Base-by-base conservation (phyloP, 2,888 invertebrate species). In the Phalera bucephala region DNA sequence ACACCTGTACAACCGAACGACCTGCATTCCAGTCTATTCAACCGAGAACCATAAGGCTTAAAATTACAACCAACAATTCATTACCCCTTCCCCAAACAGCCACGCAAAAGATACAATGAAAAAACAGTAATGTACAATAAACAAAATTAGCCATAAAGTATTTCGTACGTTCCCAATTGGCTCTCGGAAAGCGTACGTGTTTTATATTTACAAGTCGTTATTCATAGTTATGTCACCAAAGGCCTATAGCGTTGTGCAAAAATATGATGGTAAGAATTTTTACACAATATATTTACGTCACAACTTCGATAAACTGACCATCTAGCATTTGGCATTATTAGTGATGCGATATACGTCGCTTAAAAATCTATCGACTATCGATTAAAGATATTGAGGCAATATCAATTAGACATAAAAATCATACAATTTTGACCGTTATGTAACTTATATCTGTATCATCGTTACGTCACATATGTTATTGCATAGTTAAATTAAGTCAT, bases 221-320 rank as follows among this genome's bases (percentile, higher is more conserved):
- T 57, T 67, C 62, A 65, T 61, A 37, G 42, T 60, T 64, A 58
- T 58, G 53, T 56, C 53, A 64, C 30, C 25, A 34, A 36, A 21
- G 21, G 7, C 4, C n/a, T 8, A 27, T 45, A 34, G 36, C 25
- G 37, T 63, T 64, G 64, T 64, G 64, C 55, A 65, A 65, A 64
- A 56, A 41, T 62, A 52, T 58, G 58, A 48, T 42, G 36, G 17
- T 15, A 30, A 32, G 9, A 9, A 28, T 39, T 63, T n/a, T 64
- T 64, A 39, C 65, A 55, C 55, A 64, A 64, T 35, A 23, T 20
- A 15, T 45, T 27, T 51, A 53, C 39, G 60, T 60, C 45, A 30
- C 41, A n/a, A 5, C 20, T 6, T 23, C 23, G 4, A 8, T 6
- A 9, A 14, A 12, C 25, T 5, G 7, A 3, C 13, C 27, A 27